Base-by-base conservation (phyloP, 1,140 invertebrate genomes). In the Atta colombica region DNA sequence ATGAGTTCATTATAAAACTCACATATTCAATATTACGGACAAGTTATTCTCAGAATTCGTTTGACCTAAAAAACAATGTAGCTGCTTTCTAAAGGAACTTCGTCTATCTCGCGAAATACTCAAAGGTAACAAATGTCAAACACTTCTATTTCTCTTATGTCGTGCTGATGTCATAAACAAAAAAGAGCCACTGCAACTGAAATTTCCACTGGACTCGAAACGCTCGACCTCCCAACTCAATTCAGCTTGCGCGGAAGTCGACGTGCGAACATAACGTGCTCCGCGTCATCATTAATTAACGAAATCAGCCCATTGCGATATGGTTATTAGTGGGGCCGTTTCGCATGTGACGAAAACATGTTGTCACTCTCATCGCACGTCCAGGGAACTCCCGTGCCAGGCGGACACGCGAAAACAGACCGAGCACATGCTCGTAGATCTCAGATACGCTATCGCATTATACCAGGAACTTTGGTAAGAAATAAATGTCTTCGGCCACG, bases 391-490 rank as follows among this genome's bases (percentile, higher is more conserved):
- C 35, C 21, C 51, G 31, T 39, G 16, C 14, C 14, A 45, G 16
- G 4, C 63, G 55, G 12, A 35, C 31, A n/a, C 18, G 81, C 53
- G 65, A 77, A 85, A 77, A 87, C 65, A 87, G 55, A 63, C 55
- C 49, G 61, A 49, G 53, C 45, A 39, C 55, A 61, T 45, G 39
- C n/a, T 55, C 45, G 35, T 63, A 75, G 71, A 84, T 87, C 69
- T 49, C 21, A 75, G 86, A 87, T 87, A 85, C 31, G 81, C 61
- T 87, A 87, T 87, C 86, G 65, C 18, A 45, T 58, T 55, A 72
- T 16, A 71, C 21, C 81, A 63, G 21, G 45, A 85, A 77, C 31
- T 69, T 69, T 63, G 72, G 58, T 53, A 58, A 88, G 87, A 71
- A 53, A 39, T 25, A 39, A n/a, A n/a, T 78, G 58, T 77, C 39